Percentiles rank a stretch among this genome's conserved stretches.
Conservation (phyloP, 2,797 vertebrate genomes). For the Sebastes steindachneri region DNA sequence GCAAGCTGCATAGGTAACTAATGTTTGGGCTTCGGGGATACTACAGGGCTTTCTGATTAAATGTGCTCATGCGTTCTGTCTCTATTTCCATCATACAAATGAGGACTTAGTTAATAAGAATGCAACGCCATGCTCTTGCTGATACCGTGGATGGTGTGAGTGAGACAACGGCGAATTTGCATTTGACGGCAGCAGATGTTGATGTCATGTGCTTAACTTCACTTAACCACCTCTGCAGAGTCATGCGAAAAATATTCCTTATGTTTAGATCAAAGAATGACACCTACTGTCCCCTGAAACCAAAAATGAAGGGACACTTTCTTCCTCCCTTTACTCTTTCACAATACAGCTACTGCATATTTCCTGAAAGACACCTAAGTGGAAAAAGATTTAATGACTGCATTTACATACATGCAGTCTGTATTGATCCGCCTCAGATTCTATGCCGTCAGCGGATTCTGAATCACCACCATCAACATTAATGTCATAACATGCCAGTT, state of each 20-base stretch:
- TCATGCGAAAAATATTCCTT: slow-evolving; percentile 14
- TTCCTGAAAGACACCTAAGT: slow-evolving; percentile 53
- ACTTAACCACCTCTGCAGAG: slow-evolving; percentile 42
- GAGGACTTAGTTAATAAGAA: slow-evolving; percentile 44
- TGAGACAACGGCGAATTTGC: slow-evolving; percentile 45
- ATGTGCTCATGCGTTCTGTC: slow-evolving; percentile 50
- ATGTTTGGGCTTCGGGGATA: slow-evolving; percentile 67
- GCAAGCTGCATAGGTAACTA: slow-evolving; percentile 59
- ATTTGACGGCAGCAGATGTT: slow-evolving; percentile 38
- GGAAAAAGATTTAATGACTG: slow-evolving; percentile 69
- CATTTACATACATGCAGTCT: slow-evolving; percentile 72
- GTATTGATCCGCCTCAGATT: slow-evolving; percentile 70
- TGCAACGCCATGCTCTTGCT: slow-evolving; percentile 33
- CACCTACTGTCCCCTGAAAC: not conserved
- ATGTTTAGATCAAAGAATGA: slow-evolving; percentile 33
- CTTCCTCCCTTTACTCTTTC: not conserved
- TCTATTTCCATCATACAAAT: slow-evolving; percentile 58
- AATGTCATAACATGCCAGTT: slow-evolving; percentile 74
- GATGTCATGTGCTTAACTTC: slow-evolving; percentile 48
- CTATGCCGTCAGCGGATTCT: slow-evolving; percentile 67
- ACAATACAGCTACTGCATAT: slow-evolving; percentile 4
- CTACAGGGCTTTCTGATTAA: slow-evolving; percentile 60
- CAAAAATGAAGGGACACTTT: slow-evolving; percentile 3
- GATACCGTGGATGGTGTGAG: slow-evolving; percentile 24
- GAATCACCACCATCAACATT: slow-evolving; percentile 74